phyloP scores from a whole-genome alignment of 2,888 invertebrate genomes.

The Apotomis turbidana region DNA sequence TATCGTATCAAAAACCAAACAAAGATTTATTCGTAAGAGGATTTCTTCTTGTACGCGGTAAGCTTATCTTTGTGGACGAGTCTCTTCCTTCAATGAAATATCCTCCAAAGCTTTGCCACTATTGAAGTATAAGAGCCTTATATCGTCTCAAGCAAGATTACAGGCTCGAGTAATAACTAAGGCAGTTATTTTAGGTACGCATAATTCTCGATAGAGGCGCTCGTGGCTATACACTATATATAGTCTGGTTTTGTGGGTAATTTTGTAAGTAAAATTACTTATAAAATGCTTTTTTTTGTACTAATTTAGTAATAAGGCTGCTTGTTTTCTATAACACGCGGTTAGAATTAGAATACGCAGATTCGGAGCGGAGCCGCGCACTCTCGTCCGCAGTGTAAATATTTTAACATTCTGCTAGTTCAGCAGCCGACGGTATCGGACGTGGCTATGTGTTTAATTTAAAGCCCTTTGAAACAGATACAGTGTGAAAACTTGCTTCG shows the following conservation, averaged over 20 bases:
- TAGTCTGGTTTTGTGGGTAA: no score
- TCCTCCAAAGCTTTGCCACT: not conserved
- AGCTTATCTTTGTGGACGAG: slow-evolving; percentile 3
- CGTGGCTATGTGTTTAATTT: slow-evolving; percentile 48
- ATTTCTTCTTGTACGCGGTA: not conserved
- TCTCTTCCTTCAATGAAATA: not conserved
- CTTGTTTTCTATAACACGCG: slow-evolving; percentile 52
- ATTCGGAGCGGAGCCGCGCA: slow-evolving; percentile 55
- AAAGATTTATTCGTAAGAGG: not conserved
- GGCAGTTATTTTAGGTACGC: not conserved
- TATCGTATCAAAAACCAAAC: no score
- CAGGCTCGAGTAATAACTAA: not conserved
- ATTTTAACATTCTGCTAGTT: slow-evolving; percentile 67
- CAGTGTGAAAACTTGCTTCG: not conserved
- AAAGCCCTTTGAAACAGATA: slow-evolving; percentile 14
- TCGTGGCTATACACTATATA: no score
- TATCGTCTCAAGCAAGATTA: not conserved
- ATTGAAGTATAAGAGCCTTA: not conserved
- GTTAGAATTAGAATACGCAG: slow-evolving; percentile 48
- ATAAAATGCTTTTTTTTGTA: no score
- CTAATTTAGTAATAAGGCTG: slow-evolving; percentile 38
- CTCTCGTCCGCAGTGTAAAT: slow-evolving; percentile 72
- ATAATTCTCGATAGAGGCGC: not conserved
- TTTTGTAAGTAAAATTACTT: not conserved
- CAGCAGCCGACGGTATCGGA: slow-evolving; percentile 58